phyloP scores from a whole-genome alignment of 2,888 invertebrate genomes.

The Linnaemya tessellans region DNA sequence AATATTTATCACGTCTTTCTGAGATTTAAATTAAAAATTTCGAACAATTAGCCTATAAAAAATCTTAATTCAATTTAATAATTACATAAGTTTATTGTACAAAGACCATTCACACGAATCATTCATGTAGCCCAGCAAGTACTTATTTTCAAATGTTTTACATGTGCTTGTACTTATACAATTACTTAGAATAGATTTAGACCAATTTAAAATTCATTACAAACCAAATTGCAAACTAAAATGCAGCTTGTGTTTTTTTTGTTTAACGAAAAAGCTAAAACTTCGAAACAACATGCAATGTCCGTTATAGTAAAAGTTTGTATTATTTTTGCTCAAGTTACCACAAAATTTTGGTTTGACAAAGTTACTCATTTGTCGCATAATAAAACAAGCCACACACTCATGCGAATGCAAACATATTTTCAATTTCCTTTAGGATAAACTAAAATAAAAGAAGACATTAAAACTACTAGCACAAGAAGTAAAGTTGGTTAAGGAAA shows the following conservation, averaged over 20 bases:
- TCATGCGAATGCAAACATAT: slow-evolving; percentile 41
- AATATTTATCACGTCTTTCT: too few species aligned
- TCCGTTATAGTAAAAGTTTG: slow-evolving; percentile 36
- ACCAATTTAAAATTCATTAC: neutral
- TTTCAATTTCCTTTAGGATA: slow-evolving; percentile 58
- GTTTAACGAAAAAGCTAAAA: neutral
- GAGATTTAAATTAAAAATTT: too few species aligned
- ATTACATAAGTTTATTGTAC: too few species aligned
- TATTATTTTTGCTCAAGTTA: slow-evolving; percentile 41
- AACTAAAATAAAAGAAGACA: slow-evolving; percentile 27
- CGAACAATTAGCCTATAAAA: too few species aligned
- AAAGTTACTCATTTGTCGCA: slow-evolving; percentile 45
- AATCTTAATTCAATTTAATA: too few species aligned
- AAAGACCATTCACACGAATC: too few species aligned
- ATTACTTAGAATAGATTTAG: neutral
- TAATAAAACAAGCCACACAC: slow-evolving; percentile 40
- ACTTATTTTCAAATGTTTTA: too few species aligned
- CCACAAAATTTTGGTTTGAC: slow-evolving; percentile 53
- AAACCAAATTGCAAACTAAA: neutral
- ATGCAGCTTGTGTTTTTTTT: neutral
- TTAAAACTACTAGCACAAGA: slow-evolving; percentile 16
- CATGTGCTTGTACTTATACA: neutral
- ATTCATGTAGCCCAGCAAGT: too few species aligned
- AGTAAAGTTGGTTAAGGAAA: slow-evolving; percentile 67
- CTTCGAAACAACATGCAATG: slow-evolving; percentile 42